Evolutionary conservation across 92 coral and sea anemone species (phyloP), one percentile per base, ranked within the genome.

Genomic region (Galaxea fascicularis): DNA sequence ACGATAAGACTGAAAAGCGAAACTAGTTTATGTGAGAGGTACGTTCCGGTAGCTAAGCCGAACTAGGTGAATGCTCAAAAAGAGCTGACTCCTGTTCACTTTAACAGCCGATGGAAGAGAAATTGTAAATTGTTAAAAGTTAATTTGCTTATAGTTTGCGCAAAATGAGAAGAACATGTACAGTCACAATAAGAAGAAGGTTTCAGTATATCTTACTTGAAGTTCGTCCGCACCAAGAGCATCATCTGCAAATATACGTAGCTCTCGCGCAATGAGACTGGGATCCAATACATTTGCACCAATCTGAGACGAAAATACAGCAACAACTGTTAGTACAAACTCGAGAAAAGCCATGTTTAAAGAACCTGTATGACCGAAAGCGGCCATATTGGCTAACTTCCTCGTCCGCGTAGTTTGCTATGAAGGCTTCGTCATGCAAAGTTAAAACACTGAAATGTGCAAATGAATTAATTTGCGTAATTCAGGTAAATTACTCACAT

Each of bases 151-250:
- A 35, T n/a, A 35, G 41, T 35, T 35, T 6, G 41, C 41, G 6
- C 41, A 35, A 35, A 2, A 35, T 35, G 3, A 2, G 41, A 35
- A 35, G 6, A 35, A 35, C 6, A 35, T 35, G 41, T 6, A 35
- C 41, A 35, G 41, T 35, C 41, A 35, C 2, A 35, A 2, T 2
- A 35, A 2, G 41, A 35, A 2, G 41, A 41, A 21, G 10, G 18
- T 4, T 15, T 65, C 7, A 20, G 3, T 26, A 9, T 44, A 1
- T 26, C 70, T 56, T 51, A 88, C 91, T 68, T 88, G 91, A 76
- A 88, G 84, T 26, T 82, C 82, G 24, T 82, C 83, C 16, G 82
- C 91, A 8, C 91, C 91, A 12, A 88, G 83, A 1, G 82, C 91
- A 39, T 88, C 78, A 18, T 54, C 70, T 0, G 88, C 91, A 30